Evolutionary conservation across 2,113 vertebrate species (phyloP).

Genomic region (Naja naja): DNA sequence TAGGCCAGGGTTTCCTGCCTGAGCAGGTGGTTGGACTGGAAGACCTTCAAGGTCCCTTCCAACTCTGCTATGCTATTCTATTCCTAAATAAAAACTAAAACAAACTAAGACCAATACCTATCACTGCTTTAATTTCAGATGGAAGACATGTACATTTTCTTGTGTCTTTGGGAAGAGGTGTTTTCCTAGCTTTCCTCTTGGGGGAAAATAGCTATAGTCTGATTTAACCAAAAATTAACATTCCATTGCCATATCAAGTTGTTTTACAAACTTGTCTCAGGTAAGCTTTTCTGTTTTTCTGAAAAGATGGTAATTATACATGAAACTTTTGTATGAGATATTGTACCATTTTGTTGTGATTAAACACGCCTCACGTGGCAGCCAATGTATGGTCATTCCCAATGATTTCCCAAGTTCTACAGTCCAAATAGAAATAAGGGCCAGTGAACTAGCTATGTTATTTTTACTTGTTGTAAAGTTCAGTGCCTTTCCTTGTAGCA

Average conservation of each 20-base stretch:
- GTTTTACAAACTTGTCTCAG: not conserved
- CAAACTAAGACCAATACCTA: not conserved
- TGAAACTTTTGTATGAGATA: not conserved
- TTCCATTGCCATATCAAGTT: not conserved
- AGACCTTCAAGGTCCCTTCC: no score
- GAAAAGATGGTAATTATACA: not conserved
- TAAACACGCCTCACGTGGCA: not conserved
- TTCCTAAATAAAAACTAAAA: not conserved
- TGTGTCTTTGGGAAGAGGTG: not conserved
- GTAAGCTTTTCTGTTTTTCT: not conserved
- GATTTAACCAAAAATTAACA: not conserved
- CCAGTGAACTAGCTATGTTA: not conserved
- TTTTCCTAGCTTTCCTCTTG: not conserved
- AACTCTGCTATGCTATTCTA: no score
- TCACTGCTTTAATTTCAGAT: not conserved
- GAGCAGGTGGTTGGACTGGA: no score
- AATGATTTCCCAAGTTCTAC: not conserved
- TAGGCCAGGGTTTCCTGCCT: no score
- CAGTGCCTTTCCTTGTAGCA: not conserved
- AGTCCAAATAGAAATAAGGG: not conserved
- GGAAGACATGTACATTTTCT: not conserved
- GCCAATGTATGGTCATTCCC: not conserved
- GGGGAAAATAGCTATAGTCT: not conserved
- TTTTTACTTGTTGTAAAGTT: not conserved
- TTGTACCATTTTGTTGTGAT: not conserved